A percentile compares a stretch with the other conserved stretches of the same genome.
These are phyloP conservation scores for Germaria angustata DNA, from an alignment of 2,888 invertebrate species.

Conservation along the genomic window DNA sequence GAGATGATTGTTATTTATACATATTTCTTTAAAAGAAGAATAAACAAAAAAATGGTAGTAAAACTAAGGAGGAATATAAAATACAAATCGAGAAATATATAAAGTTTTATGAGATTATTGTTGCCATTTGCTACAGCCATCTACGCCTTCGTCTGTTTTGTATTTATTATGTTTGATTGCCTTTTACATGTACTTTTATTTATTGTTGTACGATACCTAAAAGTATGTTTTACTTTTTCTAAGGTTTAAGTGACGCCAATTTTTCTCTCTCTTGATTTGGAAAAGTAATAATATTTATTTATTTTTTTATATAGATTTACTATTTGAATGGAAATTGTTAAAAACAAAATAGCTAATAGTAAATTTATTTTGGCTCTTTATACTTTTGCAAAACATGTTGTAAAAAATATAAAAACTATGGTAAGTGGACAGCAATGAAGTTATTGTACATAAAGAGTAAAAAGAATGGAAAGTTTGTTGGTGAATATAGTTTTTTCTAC, in stretches of 20 bases:
- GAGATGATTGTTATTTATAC: background rate
- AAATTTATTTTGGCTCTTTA: slow-evolving; percentile 57
- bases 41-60: background rate
- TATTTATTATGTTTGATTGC: slow-evolving; percentile 53
- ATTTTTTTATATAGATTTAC: background rate
- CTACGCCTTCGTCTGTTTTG: slow-evolving; percentile 13
- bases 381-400: background rate
- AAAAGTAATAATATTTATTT: background rate
- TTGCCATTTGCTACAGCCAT: background rate
- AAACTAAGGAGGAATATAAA: slow-evolving; percentile 21
- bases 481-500: background rate
- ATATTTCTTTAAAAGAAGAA: background rate
- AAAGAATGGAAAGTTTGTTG: background rate
- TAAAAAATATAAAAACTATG: background rate
- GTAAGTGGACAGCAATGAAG: slow-evolving; percentile 40
- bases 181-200: slow-evolving; percentile 9
- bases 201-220: slow-evolving; percentile 15
- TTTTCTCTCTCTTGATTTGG: slow-evolving; percentile 13
- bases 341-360: slow-evolving; percentile 47
- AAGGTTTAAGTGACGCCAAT: slow-evolving; percentile 46
- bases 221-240: slow-evolving; percentile 30
- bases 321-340: slow-evolving; percentile 1
- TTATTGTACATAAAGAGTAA: slow-evolving; percentile 5
- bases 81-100: slow-evolving; percentile 40
- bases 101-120: slow-evolving; percentile 56